Base-by-base conservation (phyloP, 2,797 vertebrate genomes). In the Neosalanx taihuensis region DNA sequence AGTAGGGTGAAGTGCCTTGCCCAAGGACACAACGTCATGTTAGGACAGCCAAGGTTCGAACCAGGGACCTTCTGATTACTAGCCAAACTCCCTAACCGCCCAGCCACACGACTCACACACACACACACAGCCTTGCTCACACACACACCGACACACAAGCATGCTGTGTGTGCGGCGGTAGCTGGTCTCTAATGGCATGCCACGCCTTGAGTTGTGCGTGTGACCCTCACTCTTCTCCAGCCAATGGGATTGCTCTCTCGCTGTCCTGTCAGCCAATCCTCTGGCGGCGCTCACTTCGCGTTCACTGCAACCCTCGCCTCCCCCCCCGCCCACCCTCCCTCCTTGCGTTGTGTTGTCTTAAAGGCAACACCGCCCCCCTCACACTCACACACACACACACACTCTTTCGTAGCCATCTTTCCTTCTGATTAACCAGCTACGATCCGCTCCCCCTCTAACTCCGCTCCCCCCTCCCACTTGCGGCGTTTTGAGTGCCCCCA, bases 171-270 rank as follows among this genome's bases (percentile, higher is more conserved):
- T 78, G 78, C 62, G 18, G 67, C 60, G 26, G 65, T 56, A 66
- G 57, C 59, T 33, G 74, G 87, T 78, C 79, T 79, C 87, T 93
- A 90, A 91, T 75, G 71, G 92, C 90, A 93, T 92, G 92, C 73
- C 80, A 76, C 67, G 59, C 76, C 81, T 82, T 79, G 76, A 76
- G 84, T 85, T 88, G 83, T 75, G 81, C 84, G 81, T 87, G 83
- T 17, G 18, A 56, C 80, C 82, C 82, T 88, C 81, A 83, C 74
- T 81, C 79, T 76, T 74, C 67, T 73, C 74, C 72, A 71, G 60
- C 73, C 74, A 76, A 74, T 85, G 78, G 77, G 79, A 83, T 83
- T 87, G 83, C 67, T 87, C 80, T 86, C 72, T 86, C 74, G 75
- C 81, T 73, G 64, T 77, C 72, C 58, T 2, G 67, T 79, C 70